phyloP scores from a whole-genome alignment of 2,113 vertebrate species.

The Rhinoderma darwinii region DNA sequence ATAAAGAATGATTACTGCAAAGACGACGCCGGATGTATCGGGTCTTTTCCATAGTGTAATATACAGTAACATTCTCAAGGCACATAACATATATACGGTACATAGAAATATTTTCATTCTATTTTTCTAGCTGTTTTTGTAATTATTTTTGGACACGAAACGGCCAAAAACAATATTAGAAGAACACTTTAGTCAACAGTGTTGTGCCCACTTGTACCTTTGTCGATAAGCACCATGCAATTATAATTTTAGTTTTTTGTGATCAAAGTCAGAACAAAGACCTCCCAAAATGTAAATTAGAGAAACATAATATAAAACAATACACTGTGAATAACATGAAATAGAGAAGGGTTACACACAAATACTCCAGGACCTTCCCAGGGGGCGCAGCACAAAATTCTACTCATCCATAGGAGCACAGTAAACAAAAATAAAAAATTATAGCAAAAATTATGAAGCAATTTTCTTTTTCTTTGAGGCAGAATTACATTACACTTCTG shows the following conservation, averaged over 20 bases:
- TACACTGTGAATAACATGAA: no score
- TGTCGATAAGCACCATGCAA: neutral
- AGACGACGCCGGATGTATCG: neutral
- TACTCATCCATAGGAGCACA: neutral
- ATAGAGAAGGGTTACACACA: neutral
- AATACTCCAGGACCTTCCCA: neutral
- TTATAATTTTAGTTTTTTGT: neutral
- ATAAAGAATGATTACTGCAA: neutral
- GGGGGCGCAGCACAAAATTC: neutral
- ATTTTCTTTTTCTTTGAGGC: conserved; percentile 62
- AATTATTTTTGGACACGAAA: neutral
- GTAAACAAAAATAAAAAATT: neutral
- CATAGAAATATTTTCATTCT: neutral
- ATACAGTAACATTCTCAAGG: no score
- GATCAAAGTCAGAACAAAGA: neutral
- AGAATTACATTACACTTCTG: conserved; percentile 57
- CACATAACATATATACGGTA: no score
- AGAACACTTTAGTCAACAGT: no score
- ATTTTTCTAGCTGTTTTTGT: neutral
- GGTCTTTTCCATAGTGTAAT: neutral
- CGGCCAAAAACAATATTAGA: no score
- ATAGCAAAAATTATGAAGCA: conserved; percentile 56
- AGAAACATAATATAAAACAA: neutral
- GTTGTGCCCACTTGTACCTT: neutral
- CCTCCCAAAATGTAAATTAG: neutral